Evolutionary conservation across 2,888 invertebrate species (phyloP).

Genomic region (Eristalinus aeneus): DNA sequence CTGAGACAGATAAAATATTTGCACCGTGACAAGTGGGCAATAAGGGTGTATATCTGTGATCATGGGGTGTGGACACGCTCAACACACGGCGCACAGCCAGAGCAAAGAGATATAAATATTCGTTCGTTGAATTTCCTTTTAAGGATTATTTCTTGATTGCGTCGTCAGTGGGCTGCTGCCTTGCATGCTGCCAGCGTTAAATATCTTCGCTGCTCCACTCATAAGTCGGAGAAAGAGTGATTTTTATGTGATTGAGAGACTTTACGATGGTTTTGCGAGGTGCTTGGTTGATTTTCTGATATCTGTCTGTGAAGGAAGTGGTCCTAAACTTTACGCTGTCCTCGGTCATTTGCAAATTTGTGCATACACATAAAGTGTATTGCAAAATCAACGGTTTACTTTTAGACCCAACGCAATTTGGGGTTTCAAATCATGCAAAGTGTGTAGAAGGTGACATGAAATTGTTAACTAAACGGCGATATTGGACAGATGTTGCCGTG

Average conservation of each 20-base stretch:
- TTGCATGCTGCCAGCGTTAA: background rate
- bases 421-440: background rate
- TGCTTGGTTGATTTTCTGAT: background rate
- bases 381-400: background rate
- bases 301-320: background rate
- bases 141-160: constrained; percentile 54
- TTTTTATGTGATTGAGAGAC: constrained; percentile 28
- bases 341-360: background rate
- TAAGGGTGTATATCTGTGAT: background rate
- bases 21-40: background rate
- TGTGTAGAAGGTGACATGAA: background rate
- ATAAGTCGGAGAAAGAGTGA: constrained; percentile 8
- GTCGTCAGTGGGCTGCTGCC: constrained; percentile 16
- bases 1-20: constrained; percentile 33
- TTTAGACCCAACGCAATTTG: background rate
- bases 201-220: background rate
- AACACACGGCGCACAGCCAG: background rate
- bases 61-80: background rate
- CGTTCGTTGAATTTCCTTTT: constrained; percentile 33
- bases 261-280: constrained; percentile 25
- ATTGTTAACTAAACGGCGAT: background rate
- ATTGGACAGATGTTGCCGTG: background rate
- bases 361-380: background rate
- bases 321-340: background rate
- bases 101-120: constrained; percentile 28